Conservation (phyloP, 2,113 vertebrate genomes). For the Labeo rohita region DNA sequence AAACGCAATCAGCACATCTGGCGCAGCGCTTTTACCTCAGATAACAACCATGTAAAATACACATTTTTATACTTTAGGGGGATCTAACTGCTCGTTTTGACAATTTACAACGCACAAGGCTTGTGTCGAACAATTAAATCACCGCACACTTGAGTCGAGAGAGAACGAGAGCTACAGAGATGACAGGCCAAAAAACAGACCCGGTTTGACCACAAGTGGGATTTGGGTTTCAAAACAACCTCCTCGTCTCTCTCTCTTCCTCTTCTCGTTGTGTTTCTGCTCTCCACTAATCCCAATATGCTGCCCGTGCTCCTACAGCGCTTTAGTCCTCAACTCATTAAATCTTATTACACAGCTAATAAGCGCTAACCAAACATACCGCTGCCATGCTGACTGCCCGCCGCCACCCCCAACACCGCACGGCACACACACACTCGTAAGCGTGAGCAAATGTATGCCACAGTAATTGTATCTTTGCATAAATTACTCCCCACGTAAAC, state of each 20-base stretch:
- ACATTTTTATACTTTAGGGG: constrained; percentile 26
- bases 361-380: constrained; percentile 64
- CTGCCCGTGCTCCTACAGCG: constrained; percentile 40
- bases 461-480: constrained; percentile 64
- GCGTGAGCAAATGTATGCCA: constrained; percentile 62
- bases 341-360: constrained; percentile 69
- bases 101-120: constrained; percentile 25
- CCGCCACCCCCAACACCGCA: neutral
- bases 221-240: constrained; percentile 37
- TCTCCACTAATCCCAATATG: constrained; percentile 32
- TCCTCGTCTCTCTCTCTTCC: neutral
- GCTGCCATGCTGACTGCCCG: constrained; percentile 30
- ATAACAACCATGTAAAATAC: constrained; percentile 28
- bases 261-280: neutral
- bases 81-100: constrained; percentile 22
- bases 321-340: constrained; percentile 65
- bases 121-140: constrained; percentile 27
- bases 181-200: constrained; percentile 4
- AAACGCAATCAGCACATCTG: constrained; percentile 40
- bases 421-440: neutral
- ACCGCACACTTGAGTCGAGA: constrained; percentile 16
- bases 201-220: neutral
- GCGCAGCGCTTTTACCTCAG: neutral
- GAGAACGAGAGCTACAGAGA: neutral
- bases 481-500: constrained; percentile 57